phyloP scores from a whole-genome alignment of 2,113 vertebrate genomes.

The Grus americana region DNA sequence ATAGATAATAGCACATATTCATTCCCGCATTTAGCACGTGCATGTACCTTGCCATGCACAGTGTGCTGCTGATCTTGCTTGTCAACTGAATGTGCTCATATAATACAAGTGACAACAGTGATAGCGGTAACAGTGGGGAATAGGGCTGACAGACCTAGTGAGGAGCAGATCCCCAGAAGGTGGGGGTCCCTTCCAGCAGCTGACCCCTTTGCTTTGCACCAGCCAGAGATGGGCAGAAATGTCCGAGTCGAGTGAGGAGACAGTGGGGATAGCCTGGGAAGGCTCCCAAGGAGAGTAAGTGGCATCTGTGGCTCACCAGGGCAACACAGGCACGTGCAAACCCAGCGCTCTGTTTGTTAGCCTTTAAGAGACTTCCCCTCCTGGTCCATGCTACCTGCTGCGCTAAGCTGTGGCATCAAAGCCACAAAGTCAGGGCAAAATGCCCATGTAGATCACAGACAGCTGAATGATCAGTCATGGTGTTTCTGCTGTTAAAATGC shows the following conservation, averaged over 20 bases:
- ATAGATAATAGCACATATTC: conserved; percentile 22
- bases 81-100: not conserved
- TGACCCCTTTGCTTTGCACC: not conserved
- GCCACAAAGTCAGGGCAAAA: not conserved
- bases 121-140: not conserved
- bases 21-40: not conserved
- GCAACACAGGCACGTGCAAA: not conserved
- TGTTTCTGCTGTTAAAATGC: not conserved
- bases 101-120: not conserved
- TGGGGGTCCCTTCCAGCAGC: not conserved
- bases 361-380: not conserved
- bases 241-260: not conserved
- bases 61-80: not conserved
- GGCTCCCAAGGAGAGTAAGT: not conserved
- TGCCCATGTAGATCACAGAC: not conserved
- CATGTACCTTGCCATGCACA: not conserved
- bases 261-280: not conserved
- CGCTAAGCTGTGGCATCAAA: not conserved
- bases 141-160: not conserved
- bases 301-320: not conserved
- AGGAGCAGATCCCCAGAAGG: accelerated
- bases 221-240: not conserved
- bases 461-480: not conserved
- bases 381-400: not conserved
- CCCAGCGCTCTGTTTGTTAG: accelerated